These are phyloP conservation scores for Lycorma delicatula DNA, from an alignment of 1,140 invertebrate species.

Conservation along the genomic window DNA sequence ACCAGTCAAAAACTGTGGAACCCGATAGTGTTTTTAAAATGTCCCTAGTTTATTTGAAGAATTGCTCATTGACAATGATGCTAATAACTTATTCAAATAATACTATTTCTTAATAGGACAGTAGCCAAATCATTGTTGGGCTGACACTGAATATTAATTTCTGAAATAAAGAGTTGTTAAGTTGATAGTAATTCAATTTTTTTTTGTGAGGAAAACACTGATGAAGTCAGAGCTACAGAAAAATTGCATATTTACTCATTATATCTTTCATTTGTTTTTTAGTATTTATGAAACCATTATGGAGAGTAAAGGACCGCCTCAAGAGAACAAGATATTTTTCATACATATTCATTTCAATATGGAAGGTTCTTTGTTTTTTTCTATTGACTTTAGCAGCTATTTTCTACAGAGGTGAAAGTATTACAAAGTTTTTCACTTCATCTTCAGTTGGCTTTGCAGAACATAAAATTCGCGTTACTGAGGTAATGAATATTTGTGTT, in stretches of 20 bases:
- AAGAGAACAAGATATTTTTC: slow-evolving; percentile 74
- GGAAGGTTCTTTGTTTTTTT: slow-evolving; percentile 79
- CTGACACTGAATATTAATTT: background rate
- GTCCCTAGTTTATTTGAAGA: no score
- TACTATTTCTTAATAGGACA: no score
- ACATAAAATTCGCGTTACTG: slow-evolving; percentile 69
- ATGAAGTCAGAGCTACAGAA: background rate
- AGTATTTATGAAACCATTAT: slow-evolving; percentile 71
- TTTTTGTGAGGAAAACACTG: background rate
- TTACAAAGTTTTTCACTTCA: slow-evolving; percentile 66
- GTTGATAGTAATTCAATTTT: background rate
- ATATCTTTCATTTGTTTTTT: slow-evolving; percentile 23
- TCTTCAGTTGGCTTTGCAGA: slow-evolving; percentile 64
- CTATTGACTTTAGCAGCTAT: slow-evolving; percentile 62
- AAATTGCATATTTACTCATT: no score
- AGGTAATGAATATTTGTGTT: no score
- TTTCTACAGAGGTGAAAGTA: slow-evolving; percentile 63
- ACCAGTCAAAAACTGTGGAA: no score
- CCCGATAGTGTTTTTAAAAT: no score
- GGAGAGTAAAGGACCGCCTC: slow-evolving; percentile 71
- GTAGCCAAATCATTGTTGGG: no score
- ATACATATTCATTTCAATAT: slow-evolving; percentile 79
- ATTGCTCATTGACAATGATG: no score
- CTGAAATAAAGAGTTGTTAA: background rate
- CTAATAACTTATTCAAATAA: no score